Evolutionary conservation across 2,113 vertebrate genomes (phyloP).

Genomic region (Danio rerio): GRCz12tu NC_133198.1:25026001-25026500

Average conservation of each 20-base stretch:
- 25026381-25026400: conserved; percentile 23
- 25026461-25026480: no score
- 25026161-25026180: conserved; percentile 7
- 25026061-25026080: background rate
- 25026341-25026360: background rate
- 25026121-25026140: conserved; percentile 1
- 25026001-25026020: no score
- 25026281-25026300: background rate
- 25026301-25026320: background rate
- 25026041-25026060: background rate
- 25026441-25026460: conserved; percentile 27
- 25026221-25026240: conserved; percentile 7
- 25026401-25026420: conserved; percentile 43
- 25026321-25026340: background rate
- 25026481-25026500: background rate
- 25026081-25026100: background rate
- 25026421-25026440: conserved; percentile 21
- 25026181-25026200: background rate
- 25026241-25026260: conserved; percentile 2
- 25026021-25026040: background rate
- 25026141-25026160: conserved; percentile 3
- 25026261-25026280: background rate
- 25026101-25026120: conserved; percentile 9
- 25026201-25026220: conserved; percentile 1
- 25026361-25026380: conserved; percentile 1